Evolutionary conservation across 2,888 invertebrate species (phyloP).

Genomic region (Pollenia labialis): DNA sequence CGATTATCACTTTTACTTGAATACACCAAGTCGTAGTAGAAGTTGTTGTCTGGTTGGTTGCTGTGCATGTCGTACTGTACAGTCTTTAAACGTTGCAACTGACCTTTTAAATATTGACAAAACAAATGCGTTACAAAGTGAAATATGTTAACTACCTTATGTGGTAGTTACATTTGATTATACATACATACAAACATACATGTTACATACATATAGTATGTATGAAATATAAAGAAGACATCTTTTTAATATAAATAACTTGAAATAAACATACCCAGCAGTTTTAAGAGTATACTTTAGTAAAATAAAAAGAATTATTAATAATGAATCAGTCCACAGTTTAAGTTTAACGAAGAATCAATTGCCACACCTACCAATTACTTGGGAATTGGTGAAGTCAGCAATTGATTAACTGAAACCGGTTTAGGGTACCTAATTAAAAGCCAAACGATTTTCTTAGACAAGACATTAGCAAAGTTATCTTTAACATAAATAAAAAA

Average conservation of each 20-base stretch:
- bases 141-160: conserved; percentile 72
- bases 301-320: too few relatives aligned
- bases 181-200: neutral
- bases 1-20: conserved; percentile 71
- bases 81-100: conserved; percentile 63
- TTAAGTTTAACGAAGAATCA: too few relatives aligned
- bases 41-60: neutral
- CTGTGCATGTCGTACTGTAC: neutral
- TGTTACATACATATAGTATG: neutral
- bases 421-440: too few relatives aligned
- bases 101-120: conserved; percentile 73
- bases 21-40: conserved; percentile 21
- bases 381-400: too few relatives aligned
- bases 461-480: conserved; percentile 36
- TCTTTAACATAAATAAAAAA: conserved; percentile 26
- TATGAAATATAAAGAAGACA: conserved; percentile 15
- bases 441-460: too few relatives aligned
- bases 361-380: too few relatives aligned
- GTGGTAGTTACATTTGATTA: conserved; percentile 47
- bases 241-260: conserved; percentile 27
- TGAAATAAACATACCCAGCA: neutral
- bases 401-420: too few relatives aligned
- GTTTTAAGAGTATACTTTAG: too few relatives aligned
- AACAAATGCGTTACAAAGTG: conserved; percentile 74
- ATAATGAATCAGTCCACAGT: too few relatives aligned